Conservation (phyloP, 2,888 invertebrate species). For the Cryptus viduatorius region DNA sequence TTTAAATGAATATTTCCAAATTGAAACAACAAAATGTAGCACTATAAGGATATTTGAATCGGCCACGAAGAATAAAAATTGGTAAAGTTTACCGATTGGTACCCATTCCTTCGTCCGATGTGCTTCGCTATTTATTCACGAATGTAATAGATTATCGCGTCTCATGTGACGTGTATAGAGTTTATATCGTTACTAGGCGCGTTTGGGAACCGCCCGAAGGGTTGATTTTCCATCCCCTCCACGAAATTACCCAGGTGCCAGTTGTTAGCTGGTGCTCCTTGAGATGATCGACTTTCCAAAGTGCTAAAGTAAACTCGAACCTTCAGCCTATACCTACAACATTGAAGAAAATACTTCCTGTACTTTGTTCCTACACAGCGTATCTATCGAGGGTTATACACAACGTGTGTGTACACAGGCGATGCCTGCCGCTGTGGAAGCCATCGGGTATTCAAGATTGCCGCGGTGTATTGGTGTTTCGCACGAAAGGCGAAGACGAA, state of each 20-base stretch:
- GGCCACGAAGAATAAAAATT: too few species aligned
- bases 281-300: slow-evolving; percentile 60
- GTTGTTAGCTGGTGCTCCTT: slow-evolving; percentile 13
- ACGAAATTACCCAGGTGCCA: slow-evolving; percentile 38
- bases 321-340: slow-evolving; percentile 39
- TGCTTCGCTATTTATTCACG: slow-evolving; percentile 34
- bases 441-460: slow-evolving; percentile 33
- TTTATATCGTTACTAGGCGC: slow-evolving; percentile 5
- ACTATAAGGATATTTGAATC: too few species aligned
- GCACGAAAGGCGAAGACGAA: slow-evolving; percentile 53
- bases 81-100: neutral
- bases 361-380: slow-evolving; percentile 65
- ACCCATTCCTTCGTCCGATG: neutral
- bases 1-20: too few species aligned
- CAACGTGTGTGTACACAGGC: slow-evolving; percentile 9
- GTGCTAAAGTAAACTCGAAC: slow-evolving; percentile 43
- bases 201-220: slow-evolving; percentile 37
- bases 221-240: slow-evolving; percentile 55
- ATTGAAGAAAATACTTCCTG: slow-evolving; percentile 75
- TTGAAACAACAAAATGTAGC: too few species aligned
- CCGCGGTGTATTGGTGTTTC: slow-evolving; percentile 31
- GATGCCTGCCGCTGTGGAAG: slow-evolving; percentile 1
- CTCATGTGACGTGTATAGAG: neutral
- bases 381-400: slow-evolving; percentile 33
- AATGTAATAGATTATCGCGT: slow-evolving; percentile 22